These are phyloP conservation scores for Augiades crinisus DNA, from an alignment of 2,888 invertebrate species.

Conservation along the genomic window DNA sequence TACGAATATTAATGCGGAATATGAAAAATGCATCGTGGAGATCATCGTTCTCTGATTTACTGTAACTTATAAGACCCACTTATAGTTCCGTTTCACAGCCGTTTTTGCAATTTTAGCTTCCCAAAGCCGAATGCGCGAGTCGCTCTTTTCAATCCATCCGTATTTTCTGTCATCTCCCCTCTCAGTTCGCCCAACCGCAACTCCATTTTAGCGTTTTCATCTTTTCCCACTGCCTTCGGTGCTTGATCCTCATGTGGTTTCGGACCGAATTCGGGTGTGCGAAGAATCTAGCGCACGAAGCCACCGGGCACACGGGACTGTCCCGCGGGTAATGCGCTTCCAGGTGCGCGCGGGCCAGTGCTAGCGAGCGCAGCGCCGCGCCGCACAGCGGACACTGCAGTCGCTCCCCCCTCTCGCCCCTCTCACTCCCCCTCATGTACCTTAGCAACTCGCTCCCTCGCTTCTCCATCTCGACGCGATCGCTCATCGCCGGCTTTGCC, in stretches of 20 bases:
- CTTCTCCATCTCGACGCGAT: slow-evolving; percentile 49
- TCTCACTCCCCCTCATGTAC: slow-evolving; percentile 41
- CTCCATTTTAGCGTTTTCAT: slow-evolving; percentile 91
- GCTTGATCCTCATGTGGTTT: slow-evolving; percentile 93
- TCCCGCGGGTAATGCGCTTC: slow-evolving; percentile 93
- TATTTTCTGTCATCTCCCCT: neutral
- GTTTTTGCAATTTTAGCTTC: slow-evolving; percentile 35
- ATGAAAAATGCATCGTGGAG: slow-evolving; percentile 69
- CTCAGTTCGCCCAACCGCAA: slow-evolving; percentile 75
- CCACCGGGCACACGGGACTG: slow-evolving; percentile 90
- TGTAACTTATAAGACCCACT: slow-evolving; percentile 39
- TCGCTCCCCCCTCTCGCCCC: slow-evolving; percentile 34
- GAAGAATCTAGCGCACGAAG: slow-evolving; percentile 87
- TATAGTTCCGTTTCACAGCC: slow-evolving; percentile 44
- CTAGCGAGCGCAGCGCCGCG: slow-evolving; percentile 83
- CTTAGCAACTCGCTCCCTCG: slow-evolving; percentile 52
- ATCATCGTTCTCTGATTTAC: slow-evolving; percentile 51
- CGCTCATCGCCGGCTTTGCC: slow-evolving; percentile 47
- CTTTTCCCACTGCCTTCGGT: slow-evolving; percentile 90
- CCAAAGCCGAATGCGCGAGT: slow-evolving; percentile 38
- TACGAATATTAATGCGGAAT: slow-evolving; percentile 51
- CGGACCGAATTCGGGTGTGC: slow-evolving; percentile 93
- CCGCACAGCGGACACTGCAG: slow-evolving; percentile 88
- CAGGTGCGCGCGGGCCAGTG: slow-evolving; percentile 86
- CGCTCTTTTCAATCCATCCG: slow-evolving; percentile 23